Base-by-base conservation (phyloP, 2,113 vertebrate genomes). In the Choloepus hoffmanni region DNA sequence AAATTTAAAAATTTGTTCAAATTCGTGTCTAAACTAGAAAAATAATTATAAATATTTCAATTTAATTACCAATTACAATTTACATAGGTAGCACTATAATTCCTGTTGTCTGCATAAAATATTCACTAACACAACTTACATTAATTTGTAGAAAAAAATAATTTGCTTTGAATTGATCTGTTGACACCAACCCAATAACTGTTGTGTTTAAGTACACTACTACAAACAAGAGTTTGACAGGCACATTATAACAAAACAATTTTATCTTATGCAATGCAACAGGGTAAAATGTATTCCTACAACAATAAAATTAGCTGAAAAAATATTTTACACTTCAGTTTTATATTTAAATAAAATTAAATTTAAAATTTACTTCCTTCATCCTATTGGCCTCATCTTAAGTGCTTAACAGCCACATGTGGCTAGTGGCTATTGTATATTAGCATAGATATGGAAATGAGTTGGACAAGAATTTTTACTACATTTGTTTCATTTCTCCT, bases 11-110 rank as follows among this genome's bases (percentile, higher is more conserved):
- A 85, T 92, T 14, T 87, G 78, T 62, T 89, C 36, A 84, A 58
- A 84, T 92, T 88, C 84, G 94, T 79, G 73, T 79, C 33, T 89
- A 78, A 89, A 79, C 79, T 50, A 88, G 62, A 96, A 96, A 92
- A 81, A 76, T 73, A 87, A 85, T 79, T 62, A 65, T 76, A 89
- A 88, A 40, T 67, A 85, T 62, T 82, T 94, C 50, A 67, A 67
- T 87, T 77, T 90, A 85, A 73, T 74, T 48, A 84, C 33, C 36
- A 89, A 70, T 72, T 84, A 82, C 2, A 9, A 67, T 50, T 87
- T 88, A 40, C 28, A 76, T 23, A 91, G 48, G 4, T 73, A 74
- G 58, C 33, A 74, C 58, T 63, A 23, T 77, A 85, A 74, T 76
- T 95, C 48, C 58, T 85, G 33, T 79, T 50, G 13, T 85, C 73